Evolutionary conservation across 2,888 invertebrate species (phyloP).

Genomic region (Venustoraphidia nigricollis): DNA sequence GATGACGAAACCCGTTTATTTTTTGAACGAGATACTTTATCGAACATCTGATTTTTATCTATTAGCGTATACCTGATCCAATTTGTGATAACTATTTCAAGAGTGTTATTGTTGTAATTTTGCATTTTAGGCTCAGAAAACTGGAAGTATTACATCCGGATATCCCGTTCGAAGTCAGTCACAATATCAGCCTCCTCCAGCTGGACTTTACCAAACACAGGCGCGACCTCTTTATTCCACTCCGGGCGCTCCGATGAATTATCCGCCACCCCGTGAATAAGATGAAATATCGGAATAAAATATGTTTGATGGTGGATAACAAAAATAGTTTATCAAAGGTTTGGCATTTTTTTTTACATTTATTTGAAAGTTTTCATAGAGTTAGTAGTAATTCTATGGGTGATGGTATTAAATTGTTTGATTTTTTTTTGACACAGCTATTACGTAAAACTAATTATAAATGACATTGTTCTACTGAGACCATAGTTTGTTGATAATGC

Average conservation of each 20-base stretch:
- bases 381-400: not conserved
- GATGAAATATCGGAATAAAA: not conserved
- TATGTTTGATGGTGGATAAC: not conserved
- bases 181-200: conserved; percentile 23
- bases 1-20: not conserved
- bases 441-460: too few species aligned
- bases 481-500: too few species aligned
- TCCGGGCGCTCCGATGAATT: conserved; percentile 1
- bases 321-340: not conserved
- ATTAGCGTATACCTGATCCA: too few species aligned
- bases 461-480: too few species aligned
- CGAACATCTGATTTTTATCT: too few species aligned
- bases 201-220: conserved; percentile 1
- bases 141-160: conserved; percentile 70
- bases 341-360: not conserved
- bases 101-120: conserved; percentile 2
- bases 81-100: not conserved
- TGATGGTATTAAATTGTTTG: too few species aligned
- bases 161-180: conserved; percentile 62
- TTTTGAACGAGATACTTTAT: not conserved
- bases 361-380: not conserved
- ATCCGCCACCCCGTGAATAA: conserved; percentile 3
- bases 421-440: too few species aligned
- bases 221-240: conserved; percentile 1
- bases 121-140: conserved; percentile 45